Conservation (phyloP, 2,113 vertebrate genomes). For the Menidia beryllina region DNA sequence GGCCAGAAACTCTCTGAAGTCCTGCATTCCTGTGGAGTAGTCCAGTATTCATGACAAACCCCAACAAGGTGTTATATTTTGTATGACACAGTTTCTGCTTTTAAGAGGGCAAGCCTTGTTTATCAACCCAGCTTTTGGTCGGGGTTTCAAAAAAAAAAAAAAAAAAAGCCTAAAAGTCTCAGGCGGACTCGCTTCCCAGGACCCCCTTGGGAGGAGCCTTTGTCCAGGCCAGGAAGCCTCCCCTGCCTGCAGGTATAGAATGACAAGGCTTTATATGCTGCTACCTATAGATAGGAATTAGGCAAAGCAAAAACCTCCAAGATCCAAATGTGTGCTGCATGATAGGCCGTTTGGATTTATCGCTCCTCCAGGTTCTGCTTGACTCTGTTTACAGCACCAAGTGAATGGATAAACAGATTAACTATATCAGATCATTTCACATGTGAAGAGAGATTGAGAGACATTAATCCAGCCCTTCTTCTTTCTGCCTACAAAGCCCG, state of each 20-base stretch:
- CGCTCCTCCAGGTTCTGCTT: slow-evolving; percentile 7
- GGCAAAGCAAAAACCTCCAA: slow-evolving; percentile 42
- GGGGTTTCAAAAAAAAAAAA: slow-evolving; percentile 57
- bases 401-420: slow-evolving; percentile 28
- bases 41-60: slow-evolving; percentile 65
- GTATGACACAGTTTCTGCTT: slow-evolving; percentile 71
- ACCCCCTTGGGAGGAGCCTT: slow-evolving; percentile 77
- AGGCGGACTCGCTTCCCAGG: slow-evolving; percentile 78
- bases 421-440: background rate
- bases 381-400: slow-evolving; percentile 8
- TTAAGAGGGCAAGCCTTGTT: slow-evolving; percentile 72
- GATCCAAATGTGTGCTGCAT: slow-evolving; percentile 27
- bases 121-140: slow-evolving; percentile 72
- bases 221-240: slow-evolving; percentile 75
- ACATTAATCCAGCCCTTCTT: background rate
- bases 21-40: slow-evolving; percentile 71
- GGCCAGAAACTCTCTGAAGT: slow-evolving; percentile 43
- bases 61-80: slow-evolving; percentile 65
- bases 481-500: background rate
- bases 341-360: slow-evolving; percentile 29
- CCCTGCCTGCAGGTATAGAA: slow-evolving; percentile 76
- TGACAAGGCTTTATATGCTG: slow-evolving; percentile 77
- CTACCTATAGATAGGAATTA: slow-evolving; percentile 76
- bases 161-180: slow-evolving; percentile 73
- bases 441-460: background rate